Conservation (phyloP, 2,888 invertebrate species). For the Sycophila texana region DNA sequence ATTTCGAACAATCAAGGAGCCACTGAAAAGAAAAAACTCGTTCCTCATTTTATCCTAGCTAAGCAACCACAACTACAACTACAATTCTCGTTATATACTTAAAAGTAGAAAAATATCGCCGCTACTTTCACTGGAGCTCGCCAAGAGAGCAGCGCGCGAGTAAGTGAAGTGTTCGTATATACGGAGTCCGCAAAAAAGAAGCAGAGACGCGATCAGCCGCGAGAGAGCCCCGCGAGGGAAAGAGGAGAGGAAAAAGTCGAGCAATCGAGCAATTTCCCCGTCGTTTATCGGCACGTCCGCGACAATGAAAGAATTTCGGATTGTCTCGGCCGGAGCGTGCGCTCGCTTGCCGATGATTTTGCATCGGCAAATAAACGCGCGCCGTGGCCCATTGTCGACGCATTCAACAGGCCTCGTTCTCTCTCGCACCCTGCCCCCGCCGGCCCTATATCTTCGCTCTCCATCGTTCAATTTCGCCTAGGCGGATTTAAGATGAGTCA, state of each 20-base stretch:
- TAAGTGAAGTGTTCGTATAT: neutral
- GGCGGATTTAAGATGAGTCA: slow-evolving; percentile 44
- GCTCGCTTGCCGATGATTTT: slow-evolving; percentile 20
- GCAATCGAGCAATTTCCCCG: slow-evolving; percentile 8
- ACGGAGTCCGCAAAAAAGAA: neutral
- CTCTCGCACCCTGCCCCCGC: neutral
- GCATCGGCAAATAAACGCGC: slow-evolving; percentile 21
- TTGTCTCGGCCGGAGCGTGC: neutral
- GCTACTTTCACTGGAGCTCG: neutral
- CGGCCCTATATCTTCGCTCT: too few species aligned
- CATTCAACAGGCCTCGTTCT: slow-evolving; percentile 28
- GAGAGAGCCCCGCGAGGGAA: neutral
- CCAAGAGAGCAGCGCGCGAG: neutral
- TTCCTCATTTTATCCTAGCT: too few species aligned
- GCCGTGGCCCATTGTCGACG: too few species aligned
- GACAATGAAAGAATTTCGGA: slow-evolving; percentile 32
- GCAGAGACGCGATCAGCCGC: neutral
- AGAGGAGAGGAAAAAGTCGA: neutral
- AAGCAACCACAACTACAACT: too few species aligned
- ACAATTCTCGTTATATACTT: too few species aligned
- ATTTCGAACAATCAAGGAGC: too few species aligned
- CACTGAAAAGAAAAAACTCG: too few species aligned
- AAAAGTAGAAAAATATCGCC: too few species aligned
- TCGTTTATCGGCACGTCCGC: slow-evolving; percentile 19
- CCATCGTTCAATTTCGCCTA: slow-evolving; percentile 26